A percentile compares a stretch with the other conserved stretches of the same genome.
These are phyloP conservation scores for Syngnathus floridae DNA, from an alignment of 2,113 vertebrate genomes.

Conservation along the genomic window DNA sequence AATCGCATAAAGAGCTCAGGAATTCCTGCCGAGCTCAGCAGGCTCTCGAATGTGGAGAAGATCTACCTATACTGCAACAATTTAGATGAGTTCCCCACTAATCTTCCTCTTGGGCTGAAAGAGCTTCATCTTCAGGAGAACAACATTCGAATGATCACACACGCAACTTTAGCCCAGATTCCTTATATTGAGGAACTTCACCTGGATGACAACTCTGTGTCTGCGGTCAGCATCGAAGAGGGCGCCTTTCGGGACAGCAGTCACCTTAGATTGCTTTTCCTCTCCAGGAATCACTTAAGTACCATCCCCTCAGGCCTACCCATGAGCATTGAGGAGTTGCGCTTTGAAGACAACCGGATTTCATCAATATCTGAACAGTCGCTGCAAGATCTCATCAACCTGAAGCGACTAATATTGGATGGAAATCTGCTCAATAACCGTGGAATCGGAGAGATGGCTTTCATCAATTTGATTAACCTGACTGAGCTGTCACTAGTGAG, in stretches of 20 bases:
- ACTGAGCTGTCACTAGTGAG: constrained; percentile 93
- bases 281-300: constrained; percentile 96
- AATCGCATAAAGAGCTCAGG: constrained; percentile 98
- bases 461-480: constrained; percentile 89
- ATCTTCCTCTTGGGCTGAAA: constrained; percentile 90
- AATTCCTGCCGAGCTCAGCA: constrained; percentile 88
- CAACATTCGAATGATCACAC: constrained; percentile 94
- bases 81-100: constrained; percentile 96
- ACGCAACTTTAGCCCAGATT: constrained; percentile 90
- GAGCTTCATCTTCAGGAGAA: constrained; percentile 99
- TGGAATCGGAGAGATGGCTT: constrained; percentile 90
- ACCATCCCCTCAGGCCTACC: constrained; percentile 94
- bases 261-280: constrained; percentile 91
- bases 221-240: constrained; percentile 95
- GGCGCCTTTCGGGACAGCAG: constrained; percentile 94
- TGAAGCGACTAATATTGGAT: constrained; percentile 93
- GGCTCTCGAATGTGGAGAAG: constrained; percentile 87
- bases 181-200: constrained; percentile 95
- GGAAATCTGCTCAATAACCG: constrained; percentile 95
- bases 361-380: constrained; percentile 92
- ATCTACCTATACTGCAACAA: constrained; percentile 98
- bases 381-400: constrained; percentile 93
- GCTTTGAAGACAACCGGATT: constrained; percentile 98
- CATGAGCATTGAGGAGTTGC: constrained; percentile 93
- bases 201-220: constrained; percentile 97